These are phyloP conservation scores for Mythimna lalbum DNA, from an alignment of 2,888 invertebrate species.

Conservation along the genomic window DNA sequence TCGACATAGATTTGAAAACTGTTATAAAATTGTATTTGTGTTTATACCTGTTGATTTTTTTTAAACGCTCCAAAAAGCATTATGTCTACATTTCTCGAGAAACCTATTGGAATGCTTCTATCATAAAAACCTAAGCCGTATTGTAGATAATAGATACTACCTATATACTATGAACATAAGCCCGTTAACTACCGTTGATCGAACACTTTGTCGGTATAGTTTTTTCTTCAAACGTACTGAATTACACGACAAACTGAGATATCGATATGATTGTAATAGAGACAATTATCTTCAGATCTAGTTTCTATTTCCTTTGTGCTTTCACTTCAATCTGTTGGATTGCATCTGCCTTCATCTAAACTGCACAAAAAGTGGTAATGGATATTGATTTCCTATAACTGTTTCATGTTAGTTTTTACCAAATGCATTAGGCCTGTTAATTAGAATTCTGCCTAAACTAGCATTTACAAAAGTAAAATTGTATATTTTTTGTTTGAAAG, in stretches of 20 bases:
- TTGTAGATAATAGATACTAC: neutral
- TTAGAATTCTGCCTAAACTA: neutral
- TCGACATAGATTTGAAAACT: too few relatives aligned
- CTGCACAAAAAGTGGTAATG: slow-evolving; percentile 17
- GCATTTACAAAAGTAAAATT: neutral
- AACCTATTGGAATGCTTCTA: neutral
- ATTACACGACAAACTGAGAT: slow-evolving; percentile 19
- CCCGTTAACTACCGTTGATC: neutral
- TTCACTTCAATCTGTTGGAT: slow-evolving; percentile 30
- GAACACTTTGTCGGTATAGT: slow-evolving; percentile 1
- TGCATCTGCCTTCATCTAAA: slow-evolving; percentile 10
- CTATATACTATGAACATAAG: neutral
- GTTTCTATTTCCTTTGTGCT: slow-evolving; percentile 45
- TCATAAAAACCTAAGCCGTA: neutral
- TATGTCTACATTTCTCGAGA: too few relatives aligned
- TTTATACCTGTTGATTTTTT: too few relatives aligned
- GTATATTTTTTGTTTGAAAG: neutral
- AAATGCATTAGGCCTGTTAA: neutral
- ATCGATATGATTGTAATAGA: slow-evolving; percentile 41
- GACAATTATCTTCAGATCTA: slow-evolving; percentile 30
- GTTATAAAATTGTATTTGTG: too few relatives aligned
- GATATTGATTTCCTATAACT: slow-evolving; percentile 29
- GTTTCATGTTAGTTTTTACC: neutral
- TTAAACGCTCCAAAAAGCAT: too few relatives aligned
- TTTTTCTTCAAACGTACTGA: slow-evolving; percentile 11